Evolutionary conservation across 2,797 vertebrate genomes (phyloP).

Genomic region (Acropternis orthonyx): DNA sequence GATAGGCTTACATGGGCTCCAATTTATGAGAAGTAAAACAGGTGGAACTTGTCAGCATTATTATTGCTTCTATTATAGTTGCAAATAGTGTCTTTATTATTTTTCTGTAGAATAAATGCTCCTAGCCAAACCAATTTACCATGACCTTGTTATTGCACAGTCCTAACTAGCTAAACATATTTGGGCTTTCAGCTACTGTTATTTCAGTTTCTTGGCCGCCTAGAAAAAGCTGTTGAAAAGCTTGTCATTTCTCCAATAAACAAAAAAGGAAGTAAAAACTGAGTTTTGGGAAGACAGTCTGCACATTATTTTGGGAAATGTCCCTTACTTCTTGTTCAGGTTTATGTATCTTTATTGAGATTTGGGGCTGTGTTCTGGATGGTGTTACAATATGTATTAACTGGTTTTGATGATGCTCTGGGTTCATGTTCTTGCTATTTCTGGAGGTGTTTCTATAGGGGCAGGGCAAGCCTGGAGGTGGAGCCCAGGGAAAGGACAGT

Average conservation of each 20-base stretch:
- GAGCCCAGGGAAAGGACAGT: background rate
- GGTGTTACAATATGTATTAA: accelerated
- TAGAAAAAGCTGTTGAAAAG: background rate
- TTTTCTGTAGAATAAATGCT: conserved; percentile 32
- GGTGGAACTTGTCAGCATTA: conserved; percentile 9
- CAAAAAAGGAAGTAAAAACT: background rate
- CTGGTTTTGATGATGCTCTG: background rate
- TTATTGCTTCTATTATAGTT: conserved; percentile 37
- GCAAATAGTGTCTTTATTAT: conserved; percentile 29
- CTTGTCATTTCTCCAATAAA: background rate
- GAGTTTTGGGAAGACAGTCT: background rate
- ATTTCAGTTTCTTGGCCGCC: background rate
- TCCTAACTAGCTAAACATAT: background rate
- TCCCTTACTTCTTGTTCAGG: background rate
- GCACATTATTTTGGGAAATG: accelerated
- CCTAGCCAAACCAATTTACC: conserved; percentile 14
- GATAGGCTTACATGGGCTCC: background rate
- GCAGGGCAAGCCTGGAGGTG: too few species aligned
- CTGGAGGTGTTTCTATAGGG: too few species aligned
- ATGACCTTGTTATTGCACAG: background rate
- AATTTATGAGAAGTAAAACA: background rate
- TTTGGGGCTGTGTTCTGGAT: background rate
- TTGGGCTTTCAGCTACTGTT: background rate
- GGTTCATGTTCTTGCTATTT: background rate
- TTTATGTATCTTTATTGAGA: background rate